Conservation (phyloP, 2,113 vertebrate species). For the Tauraco erythrolophus region DNA sequence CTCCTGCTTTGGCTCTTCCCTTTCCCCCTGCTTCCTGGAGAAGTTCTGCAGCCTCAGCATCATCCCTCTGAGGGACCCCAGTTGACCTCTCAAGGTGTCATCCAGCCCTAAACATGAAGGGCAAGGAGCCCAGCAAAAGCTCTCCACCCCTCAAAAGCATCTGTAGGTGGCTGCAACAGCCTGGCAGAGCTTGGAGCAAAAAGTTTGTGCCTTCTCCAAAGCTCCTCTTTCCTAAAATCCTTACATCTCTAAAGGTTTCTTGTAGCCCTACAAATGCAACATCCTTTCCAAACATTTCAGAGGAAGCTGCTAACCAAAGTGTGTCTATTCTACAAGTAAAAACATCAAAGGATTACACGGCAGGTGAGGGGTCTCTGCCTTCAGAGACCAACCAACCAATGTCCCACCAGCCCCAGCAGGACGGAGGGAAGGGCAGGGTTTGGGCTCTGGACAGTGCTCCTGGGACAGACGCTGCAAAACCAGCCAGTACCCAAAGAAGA, state of each 20-base stretch:
- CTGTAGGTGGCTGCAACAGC: neutral
- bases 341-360: rapidly evolving
- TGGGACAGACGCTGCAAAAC: neutral
- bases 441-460: rapidly evolving
- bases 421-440: neutral
- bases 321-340: neutral
- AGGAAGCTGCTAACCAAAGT: neutral
- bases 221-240: neutral
- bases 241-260: neutral
- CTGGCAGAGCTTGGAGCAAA: neutral
- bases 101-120: rapidly evolving
- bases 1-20: neutral
- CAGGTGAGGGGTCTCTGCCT: neutral
- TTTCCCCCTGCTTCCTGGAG: neutral
- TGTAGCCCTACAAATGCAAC: neutral
- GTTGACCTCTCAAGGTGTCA: neutral
- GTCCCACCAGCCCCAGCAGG: neutral
- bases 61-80: rapidly evolving
- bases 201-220: neutral
- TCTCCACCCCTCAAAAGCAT: neutral
- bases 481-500: neutral
- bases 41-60: neutral
- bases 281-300: rapidly evolving
- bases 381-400: neutral
- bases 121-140: neutral